Base-by-base conservation (phyloP, 2,113 vertebrate genomes). In the Trinectes maculatus region DNA sequence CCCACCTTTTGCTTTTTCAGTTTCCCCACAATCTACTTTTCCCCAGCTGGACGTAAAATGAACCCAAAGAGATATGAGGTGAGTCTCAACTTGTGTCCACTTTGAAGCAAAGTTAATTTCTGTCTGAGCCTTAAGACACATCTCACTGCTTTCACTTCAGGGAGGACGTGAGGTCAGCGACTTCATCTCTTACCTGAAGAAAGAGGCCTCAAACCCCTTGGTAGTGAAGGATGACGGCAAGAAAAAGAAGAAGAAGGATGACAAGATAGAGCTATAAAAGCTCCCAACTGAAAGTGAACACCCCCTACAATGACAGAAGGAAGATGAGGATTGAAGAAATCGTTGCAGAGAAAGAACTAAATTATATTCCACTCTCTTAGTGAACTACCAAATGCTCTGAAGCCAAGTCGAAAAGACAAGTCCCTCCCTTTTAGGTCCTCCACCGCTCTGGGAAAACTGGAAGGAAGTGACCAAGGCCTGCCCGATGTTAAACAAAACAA, bases 21-120 rank as follows among this genome's bases (percentile, higher is more conserved):
- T 61, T 99, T 99, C 89, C 98, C 98, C 69, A 99, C 98, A 4
- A 93, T 99, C 72, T 99, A 94, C 87, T 99, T 99, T 77, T 90
- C 96, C 63, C 95, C 96, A 59, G 96, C 96, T 74, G 96, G 96
- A 60, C 93, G 90, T 60, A 99, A 99, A 81, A 91, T 86, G 75
- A 96, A 28, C 88, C 98, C 98, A 93, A 98, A 96, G 95, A 98
- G 94, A 93, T 99, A 99, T 0, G 97, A 99, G 93, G 98, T 95
- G 78, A 77, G 89, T 73, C 8, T 53, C 12, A 3, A 0, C 5
- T 18, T 10, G 2, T 31, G 29, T 31, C 29, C 29, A 5, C 29
- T 5, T 8, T 21, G 26, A 42, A 58, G 6, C 8, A 3, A 19
- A 22, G 21, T 16, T 0, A 19, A 0, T 10, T 51, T 3, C 5